These are phyloP conservation scores for Xestia xanthographa DNA, from an alignment of 2,888 invertebrate genomes.

Conservation along the genomic window DNA sequence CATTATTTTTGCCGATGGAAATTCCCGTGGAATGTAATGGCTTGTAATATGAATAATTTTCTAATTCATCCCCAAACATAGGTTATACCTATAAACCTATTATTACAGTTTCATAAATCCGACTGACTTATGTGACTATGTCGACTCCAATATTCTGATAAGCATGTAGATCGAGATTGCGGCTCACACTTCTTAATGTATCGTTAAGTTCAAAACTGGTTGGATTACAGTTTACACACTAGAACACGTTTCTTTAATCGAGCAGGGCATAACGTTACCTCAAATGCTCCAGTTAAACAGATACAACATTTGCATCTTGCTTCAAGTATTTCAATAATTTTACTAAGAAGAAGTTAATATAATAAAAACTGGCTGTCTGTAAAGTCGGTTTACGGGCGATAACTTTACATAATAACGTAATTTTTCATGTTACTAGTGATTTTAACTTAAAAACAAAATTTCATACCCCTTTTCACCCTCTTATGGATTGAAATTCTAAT, in stretches of 20 bases:
- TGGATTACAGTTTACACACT: conserved; percentile 37
- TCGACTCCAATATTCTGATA: background rate
- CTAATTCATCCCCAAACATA: background rate
- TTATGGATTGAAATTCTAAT: no score
- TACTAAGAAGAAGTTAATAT: background rate
- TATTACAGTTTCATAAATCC: conserved; percentile 11
- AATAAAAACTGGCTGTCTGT: no score
- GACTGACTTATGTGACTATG: background rate
- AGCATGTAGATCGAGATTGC: conserved; percentile 21
- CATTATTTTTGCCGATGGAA: background rate
- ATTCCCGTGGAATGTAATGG: background rate
- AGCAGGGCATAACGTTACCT: conserved; percentile 28
- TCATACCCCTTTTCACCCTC: no score
- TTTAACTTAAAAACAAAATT: no score
- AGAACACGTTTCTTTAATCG: conserved; percentile 57
- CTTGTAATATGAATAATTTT: background rate
- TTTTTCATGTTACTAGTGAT: no score
- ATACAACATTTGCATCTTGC: conserved; percentile 32
- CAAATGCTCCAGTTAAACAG: conserved; percentile 41
- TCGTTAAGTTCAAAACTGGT: conserved; percentile 48
- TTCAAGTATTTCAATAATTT: conserved; percentile 4
- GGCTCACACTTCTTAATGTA: conserved; percentile 20
- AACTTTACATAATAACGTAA: no score
- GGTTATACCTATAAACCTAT: background rate
- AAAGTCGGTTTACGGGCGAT: no score